phyloP scores from a whole-genome alignment of 2,797 vertebrate species.

The Siniperca obscura region DNA sequence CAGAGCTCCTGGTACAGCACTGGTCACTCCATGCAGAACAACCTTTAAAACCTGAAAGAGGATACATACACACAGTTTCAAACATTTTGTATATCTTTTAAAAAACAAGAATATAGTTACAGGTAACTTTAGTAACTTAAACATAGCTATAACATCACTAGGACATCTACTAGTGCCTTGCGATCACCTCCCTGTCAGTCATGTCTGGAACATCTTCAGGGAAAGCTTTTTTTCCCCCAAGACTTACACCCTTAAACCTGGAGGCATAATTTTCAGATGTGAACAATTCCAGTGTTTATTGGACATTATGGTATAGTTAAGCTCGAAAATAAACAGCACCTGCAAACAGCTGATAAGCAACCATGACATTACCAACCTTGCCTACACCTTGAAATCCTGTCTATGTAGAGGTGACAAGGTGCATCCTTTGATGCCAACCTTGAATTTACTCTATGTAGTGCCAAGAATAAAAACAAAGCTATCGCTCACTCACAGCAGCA shows the following conservation, averaged over 20 bases:
- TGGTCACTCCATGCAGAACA: slow-evolving; percentile 55
- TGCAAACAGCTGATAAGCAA: slow-evolving; percentile 22
- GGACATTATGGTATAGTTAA: neutral
- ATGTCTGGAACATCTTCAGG: neutral
- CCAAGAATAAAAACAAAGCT: slow-evolving; percentile 14
- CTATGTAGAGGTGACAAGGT: neutral
- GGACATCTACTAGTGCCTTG: neutral
- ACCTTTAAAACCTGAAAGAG: slow-evolving; percentile 68
- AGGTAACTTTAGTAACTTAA: neutral
- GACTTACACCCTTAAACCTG: neutral
- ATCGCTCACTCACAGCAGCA: neutral
- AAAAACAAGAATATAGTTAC: neutral
- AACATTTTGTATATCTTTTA: neutral
- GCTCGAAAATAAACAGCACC: neutral
- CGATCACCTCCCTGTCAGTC: neutral
- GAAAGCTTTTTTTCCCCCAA: neutral
- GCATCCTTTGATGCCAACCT: neutral
- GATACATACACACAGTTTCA: neutral
- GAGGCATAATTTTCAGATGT: neutral
- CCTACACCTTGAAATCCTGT: slow-evolving; percentile 2
- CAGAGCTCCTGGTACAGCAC: slow-evolving; percentile 57
- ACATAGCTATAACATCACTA: too few relatives aligned
- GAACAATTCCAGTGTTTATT: neutral
- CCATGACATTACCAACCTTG: neutral
- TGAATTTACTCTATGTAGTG: neutral